Evolutionary conservation across 2,888 invertebrate species (phyloP), one percentile per base, ranked within the genome.

Genomic region (Eupithecia exiguata): DNA sequence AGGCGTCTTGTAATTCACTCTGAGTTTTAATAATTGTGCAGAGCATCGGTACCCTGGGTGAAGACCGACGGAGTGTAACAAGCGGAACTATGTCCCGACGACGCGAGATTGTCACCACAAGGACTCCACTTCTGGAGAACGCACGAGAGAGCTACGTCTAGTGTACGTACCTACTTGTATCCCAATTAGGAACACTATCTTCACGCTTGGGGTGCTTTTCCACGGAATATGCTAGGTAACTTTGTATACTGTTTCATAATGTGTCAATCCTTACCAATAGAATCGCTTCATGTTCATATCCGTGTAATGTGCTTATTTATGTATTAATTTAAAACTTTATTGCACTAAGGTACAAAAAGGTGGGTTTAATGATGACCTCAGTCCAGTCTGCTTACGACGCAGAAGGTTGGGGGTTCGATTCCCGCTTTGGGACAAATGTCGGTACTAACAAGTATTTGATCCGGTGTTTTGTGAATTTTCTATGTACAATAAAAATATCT

Each of bases 61-160:
- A 94, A 43, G 94, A 94, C 78, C 87, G 93, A 1, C 89, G 93
- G 53, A 93, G 93, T 77, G 88, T 93, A 46, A 91, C 93, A 25
- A 92, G 93, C 77, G 94, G 93, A 0, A 94, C 93, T 18, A 81
- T 93, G 61, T 91, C 93, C 5, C 86, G 93, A 58, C 87, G 95
- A 78, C 93, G 96, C 83, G 96, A 96, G 88, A 96, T 96, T 21
- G 96, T 96, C 74, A 96, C 96, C 1, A 96, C 96, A 49, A 92
- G 96, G 86, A 96, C 96, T 66, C 96, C 96, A 0, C 92, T 96
- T n/a, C 95, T 96, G 88, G 96, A 96, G 38, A 96, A 96, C 86
- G 89, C 94, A 1, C 95, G 96, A 82, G 96, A 96, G 86, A 96
- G 96, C 88, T 96, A 96, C 86, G 96, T 96, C 84, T 96, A 91